Base-by-base conservation (phyloP, 2,113 vertebrate species). In the Hippopotamus amphibius region DNA sequence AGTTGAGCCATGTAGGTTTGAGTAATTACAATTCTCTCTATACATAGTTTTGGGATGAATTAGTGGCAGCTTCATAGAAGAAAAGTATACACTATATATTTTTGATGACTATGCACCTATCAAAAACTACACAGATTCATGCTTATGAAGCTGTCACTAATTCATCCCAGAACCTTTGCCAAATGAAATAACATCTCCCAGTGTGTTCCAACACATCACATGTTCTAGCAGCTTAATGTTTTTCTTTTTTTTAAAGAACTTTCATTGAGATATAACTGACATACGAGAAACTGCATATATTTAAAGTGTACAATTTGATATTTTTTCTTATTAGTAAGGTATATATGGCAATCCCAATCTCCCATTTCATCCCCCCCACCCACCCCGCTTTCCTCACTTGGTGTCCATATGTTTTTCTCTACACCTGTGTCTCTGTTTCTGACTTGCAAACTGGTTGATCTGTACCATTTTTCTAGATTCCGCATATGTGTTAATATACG, bases 1-100 rank as follows among this genome's bases (percentile, higher is more conserved):
- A 86, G 11, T 57, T 93, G 83, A 96, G 15, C 26, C 74, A 87
- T 90, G 17, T 46, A 79, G 48, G 10, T 66, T 88, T 95, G 74
- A 90, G 13, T 90, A 74, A 82, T 59, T 87, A 65, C 33, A 76
- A 69, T 81, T 94, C 46, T 16, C 59, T 88, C 46, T 22, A 5
- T 26, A 19, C 24, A 10, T 7, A 57, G 21, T 57, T 57, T 80
- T 22, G n/a, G n/a, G n/a, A 26, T 57, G 77, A 57, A 80, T 57
- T 57, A 80, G 33, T 13, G 53, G 57, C n/a, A 80, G 50, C 7
- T 26, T 80, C 77, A 80, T 22, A 80, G 77, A 41, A 79, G 48
- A 76, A 79, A 79, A 41, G 2, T n/a, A 57, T 80, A 80, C 1
- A 37, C 50, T 80, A 37, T 21, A 55, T 37, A 80, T 80, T 55